Base-by-base conservation (phyloP, 1,140 invertebrate species). In the Manduca sexta region DNA sequence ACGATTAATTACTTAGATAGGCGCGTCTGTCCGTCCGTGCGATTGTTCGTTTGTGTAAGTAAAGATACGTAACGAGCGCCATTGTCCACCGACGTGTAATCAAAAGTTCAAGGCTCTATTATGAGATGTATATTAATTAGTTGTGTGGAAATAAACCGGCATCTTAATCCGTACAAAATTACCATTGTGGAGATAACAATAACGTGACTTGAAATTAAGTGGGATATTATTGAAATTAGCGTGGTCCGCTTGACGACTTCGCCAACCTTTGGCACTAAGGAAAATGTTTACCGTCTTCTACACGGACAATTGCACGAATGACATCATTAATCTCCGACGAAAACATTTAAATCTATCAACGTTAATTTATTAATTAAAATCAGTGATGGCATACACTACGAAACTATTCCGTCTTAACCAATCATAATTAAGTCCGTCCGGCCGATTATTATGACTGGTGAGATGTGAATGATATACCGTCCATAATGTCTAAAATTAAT, bases 1-100 rank as follows among this genome's bases (percentile, higher is more conserved):
- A 74, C 76, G 78, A 85, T 83, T 83, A 85, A 83, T 83, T 85
- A 83, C 70, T 64, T 45, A 84, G 78, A 81, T 81, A 84, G 51
- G 71, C 65, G 60, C 50, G 54, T 57, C 67, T 52, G 60, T 68
- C 54, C 64, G 60, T 64, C 56, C 52, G 49, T 67, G 44, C 62
- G 75, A 77, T 74, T 77, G 69, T 71, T 62, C 52, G 59, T 74
- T 69, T 66, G 61, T 64, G 55, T 57, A 64, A 66, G 64, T 70
- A 70, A 64, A 68, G 60, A 68, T 68, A 76, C 69, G 70, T 79
- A 79, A 79, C 64, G 56, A 77, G 69, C 49, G 56, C 72, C 56
- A 83, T 85, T 85, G 82, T 85, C 70, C 72, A 66, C 38, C 72
- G 71, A 65, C 64, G 33, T 52, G 63, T 66, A 75, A 77, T 69